phyloP scores from a whole-genome alignment of 2,888 invertebrate species.

The Drosophila fulvimacula region DNA sequence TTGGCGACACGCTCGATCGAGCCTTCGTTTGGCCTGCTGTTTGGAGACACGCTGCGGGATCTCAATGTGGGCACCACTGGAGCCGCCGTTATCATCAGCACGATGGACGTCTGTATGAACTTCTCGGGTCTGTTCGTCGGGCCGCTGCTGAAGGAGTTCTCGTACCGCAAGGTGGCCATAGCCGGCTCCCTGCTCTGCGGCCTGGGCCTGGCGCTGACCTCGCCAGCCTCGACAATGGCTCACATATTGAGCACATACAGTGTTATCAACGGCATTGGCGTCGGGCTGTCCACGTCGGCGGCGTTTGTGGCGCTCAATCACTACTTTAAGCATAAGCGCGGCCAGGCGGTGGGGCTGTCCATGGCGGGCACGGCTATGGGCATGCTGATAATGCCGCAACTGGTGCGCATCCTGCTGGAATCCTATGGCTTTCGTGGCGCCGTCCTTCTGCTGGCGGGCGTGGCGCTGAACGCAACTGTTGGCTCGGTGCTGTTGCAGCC shows the following conservation, averaged over 20 bases:
- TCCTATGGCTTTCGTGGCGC: constrained; percentile 89
- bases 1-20: constrained; percentile 92
- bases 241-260: constrained; percentile 90
- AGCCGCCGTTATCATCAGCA: constrained; percentile 90
- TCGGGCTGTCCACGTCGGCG: constrained; percentile 90
- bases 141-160: constrained; percentile 90
- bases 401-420: constrained; percentile 88
- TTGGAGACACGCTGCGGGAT: constrained; percentile 89
- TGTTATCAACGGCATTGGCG: constrained; percentile 91
- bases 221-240: constrained; percentile 89
- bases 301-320: constrained; percentile 92
- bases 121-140: constrained; percentile 92
- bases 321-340: constrained; percentile 91
- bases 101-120: constrained; percentile 91
- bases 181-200: constrained; percentile 89
- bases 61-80: constrained; percentile 91
- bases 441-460: constrained; percentile 88
- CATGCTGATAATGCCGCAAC: constrained; percentile 92
- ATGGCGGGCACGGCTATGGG: constrained; percentile 93
- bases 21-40: constrained; percentile 92
- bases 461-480: constrained; percentile 89
- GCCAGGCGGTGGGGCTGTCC: constrained; percentile 92
- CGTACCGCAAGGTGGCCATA: constrained; percentile 89
- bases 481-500: constrained; percentile 90
- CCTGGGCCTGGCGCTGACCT: constrained; percentile 88